Evolutionary conservation across 2,113 vertebrate species (phyloP).

Genomic region (Paraplagusia blochii): DNA sequence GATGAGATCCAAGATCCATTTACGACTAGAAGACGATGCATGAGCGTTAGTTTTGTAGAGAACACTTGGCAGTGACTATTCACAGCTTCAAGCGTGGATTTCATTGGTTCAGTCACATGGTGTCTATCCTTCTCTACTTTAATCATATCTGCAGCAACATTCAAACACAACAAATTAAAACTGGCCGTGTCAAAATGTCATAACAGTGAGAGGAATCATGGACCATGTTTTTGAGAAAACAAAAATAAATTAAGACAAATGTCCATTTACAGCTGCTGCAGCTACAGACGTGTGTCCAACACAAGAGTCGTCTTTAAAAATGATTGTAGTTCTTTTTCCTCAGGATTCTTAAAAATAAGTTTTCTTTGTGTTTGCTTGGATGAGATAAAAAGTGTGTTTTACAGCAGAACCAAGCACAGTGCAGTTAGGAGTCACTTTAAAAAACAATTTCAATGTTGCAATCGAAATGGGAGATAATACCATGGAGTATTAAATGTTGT

Average conservation of each 20-base stretch:
- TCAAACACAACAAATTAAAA: conserved; percentile 26
- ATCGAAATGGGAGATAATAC: background rate
- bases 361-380: background rate
- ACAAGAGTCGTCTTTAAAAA: background rate
- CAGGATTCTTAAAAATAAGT: conserved; percentile 13
- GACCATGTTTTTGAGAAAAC: conserved; percentile 1
- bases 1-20: no score
- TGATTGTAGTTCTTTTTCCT: background rate
- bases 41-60: conserved; percentile 32
- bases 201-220: background rate
- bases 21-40: conserved; percentile 28
- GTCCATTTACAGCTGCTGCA: conserved; percentile 12
- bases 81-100: conserved; percentile 33
- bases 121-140: conserved; percentile 31
- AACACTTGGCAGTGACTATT: conserved; percentile 29
- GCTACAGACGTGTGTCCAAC: no score
- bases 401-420: conserved; percentile 39
- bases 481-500: no score
- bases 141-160: conserved; percentile 24
- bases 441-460: conserved; percentile 7
- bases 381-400: conserved; percentile 1
- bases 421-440: conserved; percentile 30
- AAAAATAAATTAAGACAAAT: background rate
- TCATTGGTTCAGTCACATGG: conserved; percentile 31
- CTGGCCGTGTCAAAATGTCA: conserved; percentile 19